These are phyloP conservation scores for Tachina grossa DNA, from an alignment of 2,888 invertebrate genomes.

Conservation along the genomic window DNA sequence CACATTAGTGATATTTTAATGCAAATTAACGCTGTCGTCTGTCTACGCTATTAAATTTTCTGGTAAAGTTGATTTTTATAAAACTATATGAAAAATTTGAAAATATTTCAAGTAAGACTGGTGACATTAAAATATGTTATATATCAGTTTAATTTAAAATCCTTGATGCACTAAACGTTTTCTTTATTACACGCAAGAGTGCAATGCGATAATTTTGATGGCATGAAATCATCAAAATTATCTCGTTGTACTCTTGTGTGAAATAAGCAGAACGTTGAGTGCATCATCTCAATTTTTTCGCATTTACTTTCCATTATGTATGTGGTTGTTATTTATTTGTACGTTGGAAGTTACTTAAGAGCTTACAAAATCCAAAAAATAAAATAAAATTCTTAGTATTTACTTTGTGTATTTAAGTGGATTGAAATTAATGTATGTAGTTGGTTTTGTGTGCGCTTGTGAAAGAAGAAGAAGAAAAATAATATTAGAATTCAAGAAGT, in stretches of 20 bases:
- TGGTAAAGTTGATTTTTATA: no score
- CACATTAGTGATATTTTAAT: no score
- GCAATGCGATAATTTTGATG: no score
- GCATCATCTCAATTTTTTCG: constrained; percentile 21
- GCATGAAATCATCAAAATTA: not conserved
- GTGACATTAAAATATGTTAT: not conserved
- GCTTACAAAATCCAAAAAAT: constrained; percentile 39
- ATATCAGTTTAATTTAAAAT: no score
- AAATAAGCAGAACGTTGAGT: constrained; percentile 22
- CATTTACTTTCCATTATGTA: not conserved
- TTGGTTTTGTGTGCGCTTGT: constrained; percentile 7
- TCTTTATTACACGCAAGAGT: no score
- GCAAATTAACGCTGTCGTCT: no score
- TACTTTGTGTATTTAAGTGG: constrained; percentile 48
- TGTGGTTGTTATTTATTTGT: not conserved
- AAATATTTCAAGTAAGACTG: not conserved
- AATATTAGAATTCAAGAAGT: not conserved
- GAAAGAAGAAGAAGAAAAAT: not conserved
- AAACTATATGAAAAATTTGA: no score
- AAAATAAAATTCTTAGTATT: constrained; percentile 25
- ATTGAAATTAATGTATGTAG: constrained; percentile 62
- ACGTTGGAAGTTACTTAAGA: constrained; percentile 36
- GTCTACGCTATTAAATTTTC: no score
- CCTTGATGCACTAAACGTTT: no score
- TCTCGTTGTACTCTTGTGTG: not conserved